Conservation (phyloP, 1,140 invertebrate species). For the Sesamia nonagrioides region DNA sequence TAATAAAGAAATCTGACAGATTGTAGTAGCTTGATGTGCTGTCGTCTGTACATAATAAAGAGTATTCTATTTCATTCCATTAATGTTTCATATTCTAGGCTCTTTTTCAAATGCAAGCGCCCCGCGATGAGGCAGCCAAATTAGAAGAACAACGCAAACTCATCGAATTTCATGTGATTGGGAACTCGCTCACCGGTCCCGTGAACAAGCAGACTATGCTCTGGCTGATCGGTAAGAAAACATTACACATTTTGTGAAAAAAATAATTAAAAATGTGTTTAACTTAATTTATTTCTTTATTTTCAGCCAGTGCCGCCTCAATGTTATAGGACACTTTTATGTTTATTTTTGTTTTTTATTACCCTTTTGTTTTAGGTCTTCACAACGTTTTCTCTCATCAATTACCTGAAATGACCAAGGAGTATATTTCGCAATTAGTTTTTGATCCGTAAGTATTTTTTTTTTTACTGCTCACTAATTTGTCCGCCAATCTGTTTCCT, state of each 20-base stretch:
- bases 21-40: no score
- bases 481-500: no score
- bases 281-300: no score
- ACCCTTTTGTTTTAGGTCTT: conserved; percentile 90
- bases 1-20: no score
- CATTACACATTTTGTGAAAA: background rate
- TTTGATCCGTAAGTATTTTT: conserved; percentile 96
- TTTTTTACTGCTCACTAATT: background rate
- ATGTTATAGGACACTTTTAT: no score
- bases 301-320: no score
- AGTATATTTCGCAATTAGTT: conserved; percentile 98
- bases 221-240: conserved; percentile 92
- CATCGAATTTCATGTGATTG: conserved; percentile 98
- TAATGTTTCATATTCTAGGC: conserved; percentile 75
- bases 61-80: no score
- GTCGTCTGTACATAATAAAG: no score
- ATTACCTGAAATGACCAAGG: conserved; percentile 98
- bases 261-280: no score
- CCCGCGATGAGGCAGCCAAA: conserved; percentile 96
- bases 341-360: no score
- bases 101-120: conserved; percentile 94
- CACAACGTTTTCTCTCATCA: conserved; percentile 99
- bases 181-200: conserved; percentile 95
- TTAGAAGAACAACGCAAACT: conserved; percentile 95
- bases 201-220: conserved; percentile 97